Evolutionary conservation across 2,888 invertebrate species (phyloP), one percentile per base, ranked within the genome.

Genomic region (Auanema freiburgensis): DNA sequence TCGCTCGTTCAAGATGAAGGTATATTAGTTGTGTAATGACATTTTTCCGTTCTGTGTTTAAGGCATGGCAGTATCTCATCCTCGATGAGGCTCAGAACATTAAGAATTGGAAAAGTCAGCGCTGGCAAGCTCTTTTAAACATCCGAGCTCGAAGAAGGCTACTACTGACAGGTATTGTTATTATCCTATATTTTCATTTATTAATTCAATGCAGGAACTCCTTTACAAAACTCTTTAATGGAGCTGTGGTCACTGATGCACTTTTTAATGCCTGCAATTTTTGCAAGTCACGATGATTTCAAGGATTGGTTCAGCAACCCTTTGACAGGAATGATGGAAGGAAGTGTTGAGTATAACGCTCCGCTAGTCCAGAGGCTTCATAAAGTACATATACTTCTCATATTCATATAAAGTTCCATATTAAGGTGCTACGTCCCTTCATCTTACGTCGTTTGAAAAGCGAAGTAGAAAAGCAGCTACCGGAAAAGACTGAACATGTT

Each of bases 181-280:
- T 12, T 21, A 24, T 8, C 18, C 93, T 78, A 16, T 10, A 4
- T 10, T 12, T 46, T 12, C 2, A 3, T 14, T 3, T 3, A 5
- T 14, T 53, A 10, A 21, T 12, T 10, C 10, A 2, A 24, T 50
- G 2, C 53, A 69, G 69, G 79, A 57, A 96, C 95, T 65, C 95
- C 95, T 65, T 88, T 96, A 71, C 95, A 96, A 87, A 96, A 96
- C 86, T 92, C 92, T 85, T 86, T 96, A 78, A 92, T 93, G 91
- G 95, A 96, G 87, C 87, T 96, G 76, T 96, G 96, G 95, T 94
- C 95, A 23, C 87, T 96, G 67, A 93, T 96, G 93, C 95, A 96
- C 87, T 96, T 96, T 86, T 88, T 96, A 58, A 95, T 96, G 95
- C 96, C 96, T 50, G 90, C 91, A 85, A 92, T 95, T 76, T 96